Evolutionary conservation across 2,888 invertebrate genomes (phyloP).

Genomic region (Tenodera sinensis): DNA sequence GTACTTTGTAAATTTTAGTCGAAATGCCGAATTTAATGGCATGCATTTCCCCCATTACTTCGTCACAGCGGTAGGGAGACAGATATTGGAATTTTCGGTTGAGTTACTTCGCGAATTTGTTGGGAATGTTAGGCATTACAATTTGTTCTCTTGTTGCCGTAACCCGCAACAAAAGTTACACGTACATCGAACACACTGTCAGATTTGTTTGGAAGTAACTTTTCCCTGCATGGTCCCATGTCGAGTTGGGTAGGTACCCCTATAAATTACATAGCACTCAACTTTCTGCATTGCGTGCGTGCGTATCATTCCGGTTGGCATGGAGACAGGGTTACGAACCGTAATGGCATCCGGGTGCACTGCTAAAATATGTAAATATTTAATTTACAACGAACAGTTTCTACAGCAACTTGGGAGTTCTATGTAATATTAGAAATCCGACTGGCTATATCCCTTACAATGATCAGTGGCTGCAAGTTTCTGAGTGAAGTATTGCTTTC

Average conservation of each 20-base stretch:
- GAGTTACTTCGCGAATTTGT: not conserved
- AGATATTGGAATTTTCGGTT: not conserved
- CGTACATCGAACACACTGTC: not conserved
- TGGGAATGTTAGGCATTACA: not conserved
- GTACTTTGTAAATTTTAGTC: no score
- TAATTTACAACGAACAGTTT: not conserved
- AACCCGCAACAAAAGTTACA: no score
- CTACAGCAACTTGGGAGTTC: not conserved
- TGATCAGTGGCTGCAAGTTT: no score
- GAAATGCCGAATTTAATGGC: no score
- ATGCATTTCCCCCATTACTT: no score
- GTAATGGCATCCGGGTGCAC: not conserved
- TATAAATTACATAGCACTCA: not conserved
- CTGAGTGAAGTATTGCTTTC: no score
- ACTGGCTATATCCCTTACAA: no score
- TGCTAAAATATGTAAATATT: not conserved
- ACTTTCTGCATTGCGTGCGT: not conserved
- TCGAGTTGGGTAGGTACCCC: not conserved
- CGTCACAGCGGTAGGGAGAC: not conserved
- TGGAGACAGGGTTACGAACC: not conserved
- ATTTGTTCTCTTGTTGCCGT: not conserved
- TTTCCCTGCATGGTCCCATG: not conserved
- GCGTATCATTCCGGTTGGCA: not conserved
- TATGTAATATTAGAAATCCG: not conserved
- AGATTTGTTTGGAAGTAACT: not conserved